Base-by-base conservation (phyloP, 1,140 invertebrate genomes). In the Tetragonula clypearis region DNA sequence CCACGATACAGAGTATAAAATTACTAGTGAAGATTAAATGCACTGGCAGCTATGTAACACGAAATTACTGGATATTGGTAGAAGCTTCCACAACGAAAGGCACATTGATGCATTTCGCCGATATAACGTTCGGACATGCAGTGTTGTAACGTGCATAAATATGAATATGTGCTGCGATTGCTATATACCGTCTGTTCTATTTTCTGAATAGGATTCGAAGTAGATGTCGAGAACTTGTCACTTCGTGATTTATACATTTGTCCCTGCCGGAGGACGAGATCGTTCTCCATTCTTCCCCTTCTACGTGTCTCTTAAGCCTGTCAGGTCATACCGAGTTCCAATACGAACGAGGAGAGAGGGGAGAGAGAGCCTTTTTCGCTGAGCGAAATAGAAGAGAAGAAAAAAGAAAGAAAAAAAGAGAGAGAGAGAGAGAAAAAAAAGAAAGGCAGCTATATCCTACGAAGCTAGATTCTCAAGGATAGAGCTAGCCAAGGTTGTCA, bases 211-310 rank as follows among this genome's bases (percentile, higher is more conserved):
- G 89, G 72, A 90, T 92, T 93, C 90, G 91, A 94, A 94, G 93
- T 93, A 91, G 92, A 92, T 91, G 93, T 91, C 88, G 89, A 88
- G 75, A 81, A 82, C 74, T 92, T 93, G 94, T 94, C 93, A 92
- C 89, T 88, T 87, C 82, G 87, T 94, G 93, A 94, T 94, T 94
- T 94, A 94, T 94, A 93, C 88, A 86, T 89, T 86, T 88, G 91
- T 92, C 90, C 86, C 85, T 84, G 91, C 88, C 91, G 88, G 90
- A 92, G 91, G 89, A 92, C 91, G 87, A 88, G 66, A 68, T 79
- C 85, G 79, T 82, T 81, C 78, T 85, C 78, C 74, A 71, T 81
- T 69, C 79, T 73, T 68, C 79, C 78, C 74, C 79, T 62, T 23
- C 82, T 49, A 41, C 72, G 23, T 26, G 53, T 23, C 30, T 84